Evolutionary conservation across 35 echinoderm and acorn worm species (phyloP).

Genomic region (Apostichopus parvimensis): DNA sequence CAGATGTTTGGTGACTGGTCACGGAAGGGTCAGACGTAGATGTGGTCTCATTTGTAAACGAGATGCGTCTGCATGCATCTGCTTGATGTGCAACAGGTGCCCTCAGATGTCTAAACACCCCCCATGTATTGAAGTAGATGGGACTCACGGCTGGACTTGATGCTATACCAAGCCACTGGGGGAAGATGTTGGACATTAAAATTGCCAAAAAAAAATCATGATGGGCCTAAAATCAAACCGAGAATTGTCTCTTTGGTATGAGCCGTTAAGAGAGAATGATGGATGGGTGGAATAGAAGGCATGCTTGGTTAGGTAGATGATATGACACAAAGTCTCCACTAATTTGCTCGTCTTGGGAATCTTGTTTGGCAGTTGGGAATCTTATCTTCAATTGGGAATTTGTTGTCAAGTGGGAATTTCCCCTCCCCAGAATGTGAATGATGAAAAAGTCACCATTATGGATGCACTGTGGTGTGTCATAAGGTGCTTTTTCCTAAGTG

Average conservation of each 20-base stretch:
- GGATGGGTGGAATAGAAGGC: background rate
- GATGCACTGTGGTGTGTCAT: too few species aligned
- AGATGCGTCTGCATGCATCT: constrained; percentile 17
- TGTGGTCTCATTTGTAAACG: constrained; percentile 29
- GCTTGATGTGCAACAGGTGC: constrained; percentile 46
- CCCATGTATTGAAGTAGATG: constrained; percentile 44
- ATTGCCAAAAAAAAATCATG: constrained; percentile 24
- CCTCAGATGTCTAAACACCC: constrained; percentile 38
- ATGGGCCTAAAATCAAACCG: background rate
- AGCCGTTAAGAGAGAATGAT: background rate
- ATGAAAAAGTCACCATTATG: too few species aligned
- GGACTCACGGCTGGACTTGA: constrained; percentile 47
- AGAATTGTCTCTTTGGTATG: background rate
- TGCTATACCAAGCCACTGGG: constrained; percentile 53
- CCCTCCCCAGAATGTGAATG: too few species aligned
- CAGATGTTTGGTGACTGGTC: constrained; percentile 48
- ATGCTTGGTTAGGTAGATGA: background rate
- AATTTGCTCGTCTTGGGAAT: too few species aligned
- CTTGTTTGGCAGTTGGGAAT: too few species aligned
- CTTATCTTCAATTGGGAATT: too few species aligned
- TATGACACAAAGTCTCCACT: too few species aligned
- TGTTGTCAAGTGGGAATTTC: too few species aligned
- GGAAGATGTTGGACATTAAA: constrained; percentile 18
- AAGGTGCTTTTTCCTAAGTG: too few species aligned
- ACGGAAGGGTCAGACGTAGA: constrained; percentile 47